Conservation (phyloP, 2,113 vertebrate species). For the Bostrychus sinensis region DNA sequence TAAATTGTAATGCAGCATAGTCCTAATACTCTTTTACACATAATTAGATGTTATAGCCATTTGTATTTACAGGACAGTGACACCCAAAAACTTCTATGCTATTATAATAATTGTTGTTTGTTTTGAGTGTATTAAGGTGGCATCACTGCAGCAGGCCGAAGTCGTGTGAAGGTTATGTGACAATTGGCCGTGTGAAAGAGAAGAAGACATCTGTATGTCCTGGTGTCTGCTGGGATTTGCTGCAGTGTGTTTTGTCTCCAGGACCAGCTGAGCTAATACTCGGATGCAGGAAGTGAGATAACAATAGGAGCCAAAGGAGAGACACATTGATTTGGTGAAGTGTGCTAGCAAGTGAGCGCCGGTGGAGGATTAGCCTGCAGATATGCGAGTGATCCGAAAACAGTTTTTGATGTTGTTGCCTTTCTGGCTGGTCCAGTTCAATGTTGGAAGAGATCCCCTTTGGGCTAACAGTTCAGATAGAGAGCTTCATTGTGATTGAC, state of each 20-base stretch:
- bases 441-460: constrained; percentile 41
- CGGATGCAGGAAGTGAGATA: constrained; percentile 53
- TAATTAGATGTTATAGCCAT: too few species aligned
- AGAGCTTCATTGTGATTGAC: constrained; percentile 64
- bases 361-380: constrained; percentile 13
- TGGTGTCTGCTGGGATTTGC: constrained; percentile 16
- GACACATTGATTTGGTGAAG: constrained; percentile 15
- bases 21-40: too few species aligned
- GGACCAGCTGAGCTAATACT: constrained; percentile 37
- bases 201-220: constrained; percentile 13
- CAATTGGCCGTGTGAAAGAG: constrained; percentile 6
- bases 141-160: constrained; percentile 10
- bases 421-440: constrained; percentile 25
- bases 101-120: not conserved
- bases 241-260: constrained; percentile 19
- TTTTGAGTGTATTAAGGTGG: constrained; percentile 7
- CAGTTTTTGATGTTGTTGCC: constrained; percentile 22
- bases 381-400: constrained; percentile 18
- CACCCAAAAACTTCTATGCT: not conserved
- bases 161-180: constrained; percentile 8
- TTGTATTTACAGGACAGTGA: too few species aligned
- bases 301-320: constrained; percentile 37
- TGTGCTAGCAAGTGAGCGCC: not conserved
- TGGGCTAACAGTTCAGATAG: constrained; percentile 48
- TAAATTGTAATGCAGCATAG: too few species aligned